A percentile compares a stretch with the other conserved stretches of the same genome.
Conservation (phyloP, 1,140 invertebrate species). For the Microplitis mediator region DNA sequence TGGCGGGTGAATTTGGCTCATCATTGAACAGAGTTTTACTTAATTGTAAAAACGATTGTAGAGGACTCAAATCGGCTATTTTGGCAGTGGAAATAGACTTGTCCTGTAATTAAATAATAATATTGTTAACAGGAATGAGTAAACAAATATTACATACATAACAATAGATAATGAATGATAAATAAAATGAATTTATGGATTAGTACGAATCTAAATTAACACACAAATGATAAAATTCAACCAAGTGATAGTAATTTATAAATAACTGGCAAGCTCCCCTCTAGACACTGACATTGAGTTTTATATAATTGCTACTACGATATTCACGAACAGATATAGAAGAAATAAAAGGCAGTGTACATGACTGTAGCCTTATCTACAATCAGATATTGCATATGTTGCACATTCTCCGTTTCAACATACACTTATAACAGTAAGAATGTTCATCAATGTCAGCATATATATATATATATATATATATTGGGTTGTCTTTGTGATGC, state of each 20-base stretch:
- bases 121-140: neutral
- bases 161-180: neutral
- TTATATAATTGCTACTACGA: slow-evolving; percentile 20
- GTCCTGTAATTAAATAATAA: slow-evolving; percentile 44
- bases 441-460: slow-evolving; percentile 44
- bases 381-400: slow-evolving; percentile 51
- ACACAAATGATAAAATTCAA: too few species aligned
- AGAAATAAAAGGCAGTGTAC: slow-evolving; percentile 26
- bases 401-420: slow-evolving; percentile 53
- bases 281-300: slow-evolving; percentile 22
- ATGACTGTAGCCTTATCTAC: slow-evolving; percentile 48
- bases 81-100: slow-evolving; percentile 60
- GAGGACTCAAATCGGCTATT: slow-evolving; percentile 51
- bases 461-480: slow-evolving; percentile 36
- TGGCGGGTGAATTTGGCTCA: slow-evolving; percentile 56
- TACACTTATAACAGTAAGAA: slow-evolving; percentile 49
- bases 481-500: slow-evolving; percentile 27
- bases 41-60: slow-evolving; percentile 57
- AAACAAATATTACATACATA: neutral
- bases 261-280: neutral
- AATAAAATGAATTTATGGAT: neutral
- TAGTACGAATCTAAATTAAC: too few species aligned
- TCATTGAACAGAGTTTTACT: slow-evolving; percentile 58
- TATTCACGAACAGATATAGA: slow-evolving; percentile 24
- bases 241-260: neutral